Base-by-base conservation (phyloP, 2,888 invertebrate genomes). In the Eupeodes luniger region DNA sequence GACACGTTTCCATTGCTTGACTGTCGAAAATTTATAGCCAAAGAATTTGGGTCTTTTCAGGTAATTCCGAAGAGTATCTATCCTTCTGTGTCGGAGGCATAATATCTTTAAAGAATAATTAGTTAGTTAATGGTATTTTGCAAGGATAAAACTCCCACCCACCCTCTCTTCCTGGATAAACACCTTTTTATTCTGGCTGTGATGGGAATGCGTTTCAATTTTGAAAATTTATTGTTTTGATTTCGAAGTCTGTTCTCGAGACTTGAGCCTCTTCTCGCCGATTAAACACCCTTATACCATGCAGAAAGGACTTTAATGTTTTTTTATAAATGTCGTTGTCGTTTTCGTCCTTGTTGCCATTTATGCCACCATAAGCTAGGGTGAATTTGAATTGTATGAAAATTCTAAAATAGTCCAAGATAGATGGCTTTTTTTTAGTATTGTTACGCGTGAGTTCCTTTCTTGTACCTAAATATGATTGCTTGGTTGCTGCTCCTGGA, bases 201-300 rank as follows among this genome's bases (percentile, higher is more conserved):
- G 40, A 40, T 40, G 72, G 69, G 77, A 84, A 76, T 77, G 85
- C 66, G 78, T 81, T 88, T 81, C 85, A 88, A 88, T 88, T 88
- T 88, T 74, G 85, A 85, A 70, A 88, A 88, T 88, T 88, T 88
- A 88, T 88, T 75, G 85, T 88, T 88, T 88, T 88, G 88, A 88
- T 88, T 88, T 88, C 74, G 78, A 64, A 81, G 74, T 51, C 87
- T 67, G 77, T 79, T 74, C 44, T 16, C 11, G 36, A 16, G 72
- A 36, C 51, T 34, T 57, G 49, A 16, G 72, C 49, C 51, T 34
- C 64, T 62, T 83, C 70, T 76, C 74, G 76, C 69, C 78, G 78
- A 82, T 79, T 70, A 59, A 51, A 40, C 55, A 53, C 7, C 47
- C 11, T 12, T 0, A 27, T 9, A 27, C 1, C 40, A 34, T n/a